Evolutionary conservation across 2,888 invertebrate genomes (phyloP).

Genomic region (Aquatica leii): DNA sequence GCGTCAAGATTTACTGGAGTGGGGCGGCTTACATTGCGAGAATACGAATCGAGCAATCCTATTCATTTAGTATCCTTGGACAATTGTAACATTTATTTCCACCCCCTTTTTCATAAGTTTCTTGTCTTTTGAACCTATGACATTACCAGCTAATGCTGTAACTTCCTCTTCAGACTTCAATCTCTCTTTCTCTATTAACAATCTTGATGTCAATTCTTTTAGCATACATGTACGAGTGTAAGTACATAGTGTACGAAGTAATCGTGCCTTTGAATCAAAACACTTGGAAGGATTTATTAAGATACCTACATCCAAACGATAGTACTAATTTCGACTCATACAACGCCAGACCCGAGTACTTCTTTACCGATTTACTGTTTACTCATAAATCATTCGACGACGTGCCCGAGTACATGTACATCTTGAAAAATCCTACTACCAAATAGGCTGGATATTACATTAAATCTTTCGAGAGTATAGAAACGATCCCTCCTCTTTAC

Average conservation of each 20-base stretch:
- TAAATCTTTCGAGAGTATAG: slow-evolving; percentile 93
- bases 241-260: slow-evolving; percentile 71
- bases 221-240: slow-evolving; percentile 83
- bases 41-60: no score
- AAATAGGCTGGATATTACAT: slow-evolving; percentile 93
- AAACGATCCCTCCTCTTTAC: slow-evolving; percentile 86
- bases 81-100: no score
- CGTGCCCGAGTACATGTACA: slow-evolving; percentile 87
- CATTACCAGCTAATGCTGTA: no score
- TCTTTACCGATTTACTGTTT: slow-evolving; percentile 83
- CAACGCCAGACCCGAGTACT: slow-evolving; percentile 92
- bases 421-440: slow-evolving; percentile 90
- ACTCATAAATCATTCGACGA: slow-evolving; percentile 80
- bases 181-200: no score
- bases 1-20: no score
- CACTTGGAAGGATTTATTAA: slow-evolving; percentile 82
- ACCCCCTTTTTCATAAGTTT: no score
- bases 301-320: slow-evolving; percentile 68
- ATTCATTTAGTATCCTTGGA: no score
- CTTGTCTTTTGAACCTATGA: no score
- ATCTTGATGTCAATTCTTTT: no score
- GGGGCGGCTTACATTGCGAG: no score
- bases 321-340: slow-evolving; percentile 80
- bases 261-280: slow-evolving; percentile 71
- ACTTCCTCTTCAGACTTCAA: no score